Base-by-base conservation (phyloP, 2,888 invertebrate genomes). In the Dryocosmus kuriphilus region DNA sequence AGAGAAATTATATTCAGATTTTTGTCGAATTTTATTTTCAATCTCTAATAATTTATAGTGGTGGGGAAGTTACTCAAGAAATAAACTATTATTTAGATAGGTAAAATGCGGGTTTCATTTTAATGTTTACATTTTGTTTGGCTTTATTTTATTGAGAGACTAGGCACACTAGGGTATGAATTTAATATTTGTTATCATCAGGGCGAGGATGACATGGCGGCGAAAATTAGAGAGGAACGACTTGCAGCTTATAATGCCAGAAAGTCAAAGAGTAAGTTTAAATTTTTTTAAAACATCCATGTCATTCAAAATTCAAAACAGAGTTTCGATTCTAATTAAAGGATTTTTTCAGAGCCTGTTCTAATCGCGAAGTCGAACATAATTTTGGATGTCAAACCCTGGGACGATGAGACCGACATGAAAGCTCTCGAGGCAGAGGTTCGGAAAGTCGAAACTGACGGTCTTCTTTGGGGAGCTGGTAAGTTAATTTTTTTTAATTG, bases 401-500 rank as follows among this genome's bases (percentile, higher is more conserved):
- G 95, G 95, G 97, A 97, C 91, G 98, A 98, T 92, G 98, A 98
- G 92, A 98, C 98, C 55, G 97, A 99, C 88, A 97, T 99, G 96
- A 94, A 94, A 85, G 94, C 93, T 78, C 94, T 99, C 94, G 98
- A 99, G 92, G 91, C 93, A 38, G 92, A 93, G 85, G 98, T 98
- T 0, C 94, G 98, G 84, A 93, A 94, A 84, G 95, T 99, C 83
- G 90, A 90, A 80, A 94, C 94, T 82, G 98, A 98, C 88, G 99
- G 99, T 32, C 94, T 99, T 46, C 91, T 98, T 6, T 99, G 99
- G 99, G 99, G 99, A 85, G 96, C 97, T 77, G 93, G 94, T 94
- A 92, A 92, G 93, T 65, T n/a, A n/a, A n/a, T n/a, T n/a, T n/a
- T n/a, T n/a, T n/a, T n/a, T n/a, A 46, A 46, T 46, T 46, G 16